Evolutionary conservation across 2,113 vertebrate genomes (phyloP), one percentile per base, ranked within the genome.

Genomic region (Excalfactoria chinensis): DNA sequence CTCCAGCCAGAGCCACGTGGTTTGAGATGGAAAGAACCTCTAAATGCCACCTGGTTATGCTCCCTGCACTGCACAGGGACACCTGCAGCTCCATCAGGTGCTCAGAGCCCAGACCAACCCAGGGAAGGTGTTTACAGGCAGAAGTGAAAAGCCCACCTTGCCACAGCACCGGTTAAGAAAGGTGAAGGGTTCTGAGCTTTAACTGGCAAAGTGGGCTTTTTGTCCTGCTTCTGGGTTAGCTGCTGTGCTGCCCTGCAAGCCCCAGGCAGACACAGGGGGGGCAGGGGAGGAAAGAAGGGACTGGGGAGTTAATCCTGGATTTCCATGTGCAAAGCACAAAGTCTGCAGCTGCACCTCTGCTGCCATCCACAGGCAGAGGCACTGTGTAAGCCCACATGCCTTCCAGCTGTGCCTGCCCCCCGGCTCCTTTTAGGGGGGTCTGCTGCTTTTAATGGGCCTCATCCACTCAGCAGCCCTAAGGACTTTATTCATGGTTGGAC

Each of bases 281-380:
- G 10, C 7, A 10, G 37, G 37, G 37, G 37, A 37, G 37, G 37
- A 37, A 37, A 21, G 32, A 19, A 76, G 64, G 4, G 9, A 15
- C 40, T 1, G 2, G 2, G 26, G 28, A 34, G 14, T 84, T 90
- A 95, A 96, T 94, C 96, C 92, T 1, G 41, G 90, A 92, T 96
- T 95, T 88, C 70, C 86, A 81, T 21, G 10, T 7, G 6, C 40
- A 25, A 43, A 34, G 59, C 7, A 1, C 73, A 91, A 53, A 83
- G 59, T 72, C 26, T 11, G 14, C 43, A 16, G 56, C 25, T 63
- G 60, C 18, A 35, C 35, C 16, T 69, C 40, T 20, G 23, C 41
- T 60, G 32, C 72, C 41, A 21, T 11, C 32, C 44, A 7, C 4
- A 11, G 44, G 35, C 44, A 77, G 28, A 20, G 15, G 59, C 35